Percentiles rank a stretch among this genome's conserved stretches.
These are phyloP conservation scores for Pyralis farinalis DNA, from an alignment of 2,888 invertebrate genomes.

Conservation along the genomic window DNA sequence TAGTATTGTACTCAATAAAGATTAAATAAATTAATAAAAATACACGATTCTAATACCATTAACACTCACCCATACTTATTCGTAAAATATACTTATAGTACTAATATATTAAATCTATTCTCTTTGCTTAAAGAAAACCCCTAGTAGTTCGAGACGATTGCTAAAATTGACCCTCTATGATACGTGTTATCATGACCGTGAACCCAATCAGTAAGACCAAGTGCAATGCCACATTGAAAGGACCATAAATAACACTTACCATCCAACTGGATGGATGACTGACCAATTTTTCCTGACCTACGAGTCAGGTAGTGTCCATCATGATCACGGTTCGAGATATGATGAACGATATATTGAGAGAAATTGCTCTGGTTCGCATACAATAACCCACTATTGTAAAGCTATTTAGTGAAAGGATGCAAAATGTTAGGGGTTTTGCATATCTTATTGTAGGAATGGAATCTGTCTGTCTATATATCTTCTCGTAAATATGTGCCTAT, in stretches of 20 bases:
- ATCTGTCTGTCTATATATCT: too few species aligned
- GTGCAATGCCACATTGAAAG: conserved; percentile 69
- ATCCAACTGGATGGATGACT: conserved; percentile 45
- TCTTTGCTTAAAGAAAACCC: too few species aligned
- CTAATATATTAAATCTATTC: too few species aligned
- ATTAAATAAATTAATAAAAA: too few species aligned
- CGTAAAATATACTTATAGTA: too few species aligned
- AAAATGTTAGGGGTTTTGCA: too few species aligned
- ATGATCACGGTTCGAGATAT: conserved; percentile 20
- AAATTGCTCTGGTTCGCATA: conserved; percentile 42
- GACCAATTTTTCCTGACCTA: conserved; percentile 51
- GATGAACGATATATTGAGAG: conserved; percentile 34
- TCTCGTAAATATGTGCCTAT: too few species aligned
- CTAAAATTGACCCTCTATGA: not conserved
- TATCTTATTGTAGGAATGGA: too few species aligned
- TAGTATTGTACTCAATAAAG: too few species aligned
- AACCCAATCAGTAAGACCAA: conserved; percentile 63
- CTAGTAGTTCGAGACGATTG: not conserved
- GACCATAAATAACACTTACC: conserved; percentile 72
- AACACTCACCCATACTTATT: too few species aligned
- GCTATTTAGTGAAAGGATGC: not conserved
- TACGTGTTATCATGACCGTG: conserved; percentile 50
- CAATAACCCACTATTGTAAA: conserved; percentile 23
- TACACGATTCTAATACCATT: too few species aligned
- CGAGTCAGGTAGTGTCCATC: conserved; percentile 16